Percentiles rank a stretch among this genome's conserved stretches.
Conservation (phyloP, 1,140 invertebrate species). For the Cylas formicarius region DNA sequence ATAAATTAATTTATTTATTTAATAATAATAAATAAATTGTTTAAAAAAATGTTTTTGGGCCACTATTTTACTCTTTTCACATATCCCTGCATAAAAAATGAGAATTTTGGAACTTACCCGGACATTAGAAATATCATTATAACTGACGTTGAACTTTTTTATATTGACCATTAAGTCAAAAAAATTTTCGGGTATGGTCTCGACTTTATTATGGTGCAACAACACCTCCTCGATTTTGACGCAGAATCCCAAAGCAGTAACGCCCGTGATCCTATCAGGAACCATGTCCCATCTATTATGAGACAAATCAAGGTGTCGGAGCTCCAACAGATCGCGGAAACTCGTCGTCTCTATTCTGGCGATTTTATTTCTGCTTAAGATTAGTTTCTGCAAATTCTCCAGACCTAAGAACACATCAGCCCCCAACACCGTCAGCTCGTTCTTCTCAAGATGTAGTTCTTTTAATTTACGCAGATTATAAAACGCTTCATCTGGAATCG, state of each 20-base stretch:
- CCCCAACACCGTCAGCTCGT: conserved; percentile 3
- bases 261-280: not conserved
- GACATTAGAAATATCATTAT: conserved; percentile 13
- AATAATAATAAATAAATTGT: too few species aligned
- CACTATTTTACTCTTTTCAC: too few species aligned
- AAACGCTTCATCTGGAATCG: conserved; percentile 6
- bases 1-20: too few species aligned
- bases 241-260: conserved; percentile 6
- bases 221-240: conserved; percentile 5
- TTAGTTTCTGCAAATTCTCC: conserved; percentile 2
- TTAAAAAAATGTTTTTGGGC: too few species aligned
- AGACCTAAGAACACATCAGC: conserved; percentile 2
- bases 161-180: too few species aligned
- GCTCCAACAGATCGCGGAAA: not conserved
- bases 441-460: conserved; percentile 7
- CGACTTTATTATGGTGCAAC: conserved; percentile 13
- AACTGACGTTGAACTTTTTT: conserved; percentile 14
- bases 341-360: not conserved
- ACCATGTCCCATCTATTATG: conserved; percentile 14
- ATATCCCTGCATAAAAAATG: too few species aligned
- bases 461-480: conserved; percentile 1
- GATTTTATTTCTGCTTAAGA: conserved; percentile 6
- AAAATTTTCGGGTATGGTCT: too few species aligned
- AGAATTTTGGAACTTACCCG: conserved; percentile 16
- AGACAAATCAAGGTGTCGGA: conserved; percentile 10